These are phyloP conservation scores for Spea bombifrons DNA, from an alignment of 2,113 vertebrate genomes.

Conservation along the genomic window DNA sequence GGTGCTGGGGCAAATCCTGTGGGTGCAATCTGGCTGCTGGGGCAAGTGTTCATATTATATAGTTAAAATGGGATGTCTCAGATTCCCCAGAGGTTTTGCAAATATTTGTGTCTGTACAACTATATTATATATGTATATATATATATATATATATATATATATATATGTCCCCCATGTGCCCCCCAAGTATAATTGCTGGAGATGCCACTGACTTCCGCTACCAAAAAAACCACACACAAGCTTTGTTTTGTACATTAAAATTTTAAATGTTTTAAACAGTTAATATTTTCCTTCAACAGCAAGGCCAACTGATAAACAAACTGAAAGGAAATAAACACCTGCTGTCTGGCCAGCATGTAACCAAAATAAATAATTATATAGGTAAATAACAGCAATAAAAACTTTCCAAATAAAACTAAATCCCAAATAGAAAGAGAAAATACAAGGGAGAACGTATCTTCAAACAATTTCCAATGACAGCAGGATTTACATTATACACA, in stretches of 20 bases:
- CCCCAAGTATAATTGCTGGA: too few relatives aligned
- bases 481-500: conserved; percentile 51
- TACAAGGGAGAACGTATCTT: conserved; percentile 12
- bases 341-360: conserved; percentile 21
- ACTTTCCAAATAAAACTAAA: conserved; percentile 25
- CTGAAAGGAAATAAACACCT: conserved; percentile 28
- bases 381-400: conserved; percentile 33
- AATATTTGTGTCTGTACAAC: not conserved
- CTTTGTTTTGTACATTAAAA: not conserved
- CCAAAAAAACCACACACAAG: not conserved
- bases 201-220: too few relatives aligned
- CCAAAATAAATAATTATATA: conserved; percentile 26
- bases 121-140: not conserved
- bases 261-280: not conserved
- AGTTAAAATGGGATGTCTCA: too few relatives aligned
- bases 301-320: conserved; percentile 9
- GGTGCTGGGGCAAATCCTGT: too few relatives aligned
- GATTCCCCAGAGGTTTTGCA: too few relatives aligned
- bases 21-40: too few relatives aligned
- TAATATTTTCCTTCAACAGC: conserved; percentile 8
- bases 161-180: not conserved
- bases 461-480: conserved; percentile 43
- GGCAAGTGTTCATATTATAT: too few relatives aligned
- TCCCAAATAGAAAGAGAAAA: conserved; percentile 21
- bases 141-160: not conserved